Evolutionary conservation across 2,888 invertebrate genomes (phyloP).

Genomic region (Caenorhabditis afra): DNA sequence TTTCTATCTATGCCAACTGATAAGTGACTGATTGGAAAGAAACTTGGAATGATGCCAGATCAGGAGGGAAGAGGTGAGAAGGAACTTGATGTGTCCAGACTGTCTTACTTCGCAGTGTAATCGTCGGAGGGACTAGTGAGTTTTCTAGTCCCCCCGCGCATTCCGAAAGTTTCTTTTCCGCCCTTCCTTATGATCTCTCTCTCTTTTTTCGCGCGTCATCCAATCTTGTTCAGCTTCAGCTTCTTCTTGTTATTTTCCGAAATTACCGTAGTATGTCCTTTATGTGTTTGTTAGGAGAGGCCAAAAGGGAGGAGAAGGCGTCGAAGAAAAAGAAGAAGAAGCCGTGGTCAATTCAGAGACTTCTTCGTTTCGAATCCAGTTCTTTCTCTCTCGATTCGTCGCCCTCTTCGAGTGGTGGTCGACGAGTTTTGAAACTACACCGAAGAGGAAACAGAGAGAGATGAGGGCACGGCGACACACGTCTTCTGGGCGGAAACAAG

Average conservation of each 20-base stretch:
- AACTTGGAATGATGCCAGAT: constrained; percentile 31
- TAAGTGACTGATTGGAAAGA: constrained; percentile 37
- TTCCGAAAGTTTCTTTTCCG: neutral
- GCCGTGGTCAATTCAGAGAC: constrained; percentile 30
- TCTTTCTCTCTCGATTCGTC: constrained; percentile 53
- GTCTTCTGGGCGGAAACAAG: constrained; percentile 28
- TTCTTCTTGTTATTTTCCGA: constrained; percentile 52
- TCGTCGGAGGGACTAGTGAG: neutral
- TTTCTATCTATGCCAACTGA: constrained; percentile 34
- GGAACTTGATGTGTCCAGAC: constrained; percentile 36
- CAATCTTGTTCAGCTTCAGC: constrained; percentile 43
- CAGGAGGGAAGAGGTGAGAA: neutral
- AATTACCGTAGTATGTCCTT: constrained; percentile 59
- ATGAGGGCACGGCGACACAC: constrained; percentile 9
- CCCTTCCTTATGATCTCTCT: neutral
- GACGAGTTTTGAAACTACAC: constrained; percentile 54
- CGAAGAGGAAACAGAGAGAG: neutral
- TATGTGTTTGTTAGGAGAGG: constrained; percentile 53
- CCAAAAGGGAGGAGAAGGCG: constrained; percentile 13
- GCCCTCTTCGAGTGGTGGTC: constrained; percentile 28
- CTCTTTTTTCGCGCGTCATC: constrained; percentile 16
- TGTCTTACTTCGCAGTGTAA: neutral
- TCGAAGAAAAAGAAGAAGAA: neutral
- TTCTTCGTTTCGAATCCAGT: constrained; percentile 32
- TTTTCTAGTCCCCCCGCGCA: too few species aligned